Evolutionary conservation across 1,140 invertebrate genomes (phyloP), one percentile per base, ranked within the genome.

Genomic region (Bombus confusus): DNA sequence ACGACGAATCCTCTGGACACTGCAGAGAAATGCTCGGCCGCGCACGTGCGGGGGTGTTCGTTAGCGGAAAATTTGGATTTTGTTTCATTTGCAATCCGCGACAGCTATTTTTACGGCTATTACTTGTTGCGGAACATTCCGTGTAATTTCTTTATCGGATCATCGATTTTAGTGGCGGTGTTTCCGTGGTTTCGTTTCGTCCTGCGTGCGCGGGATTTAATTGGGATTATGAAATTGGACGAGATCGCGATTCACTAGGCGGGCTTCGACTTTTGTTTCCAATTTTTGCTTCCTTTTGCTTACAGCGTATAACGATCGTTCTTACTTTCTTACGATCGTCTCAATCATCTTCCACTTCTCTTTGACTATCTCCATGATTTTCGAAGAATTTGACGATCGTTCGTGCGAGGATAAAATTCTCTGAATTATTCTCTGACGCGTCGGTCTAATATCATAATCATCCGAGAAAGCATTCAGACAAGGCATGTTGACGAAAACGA

Each of bases 321-420:
- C 47, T 2, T 22, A 52, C 8, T 52, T 22, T 22, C 18, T 52
- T 22, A 52, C 18, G 0, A 52, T 6, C 47, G 15, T 6, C 47
- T 52, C 47, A 1, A 8, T 52, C 47, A 6, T 52, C 47, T 22
- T 8, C 47, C 47, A 6, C 18, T 52, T 52, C 47, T 52, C 47
- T 52, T 18, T 52, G 5, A 52, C 5, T 2, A 22, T 0, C 1
- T 8, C 1, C 47, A 0, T 52, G 18, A 52, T 52, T 52, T 22
- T 22, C 47, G 47, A 52, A 6, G 47, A 6, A 52, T 52, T 52
- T 22, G 18, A 52, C 47, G 47, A 52, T 52, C 47, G 0, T 22
- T 52, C 47, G 47, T 22, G 22, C 47, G 47, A 2, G 28, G 28
- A 28, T 62, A 4, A 59, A 3, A 59, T 59, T 34, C 9, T 8